phyloP scores from a whole-genome alignment of 2,797 vertebrate genomes.

The Darevskia mixta region DNA sequence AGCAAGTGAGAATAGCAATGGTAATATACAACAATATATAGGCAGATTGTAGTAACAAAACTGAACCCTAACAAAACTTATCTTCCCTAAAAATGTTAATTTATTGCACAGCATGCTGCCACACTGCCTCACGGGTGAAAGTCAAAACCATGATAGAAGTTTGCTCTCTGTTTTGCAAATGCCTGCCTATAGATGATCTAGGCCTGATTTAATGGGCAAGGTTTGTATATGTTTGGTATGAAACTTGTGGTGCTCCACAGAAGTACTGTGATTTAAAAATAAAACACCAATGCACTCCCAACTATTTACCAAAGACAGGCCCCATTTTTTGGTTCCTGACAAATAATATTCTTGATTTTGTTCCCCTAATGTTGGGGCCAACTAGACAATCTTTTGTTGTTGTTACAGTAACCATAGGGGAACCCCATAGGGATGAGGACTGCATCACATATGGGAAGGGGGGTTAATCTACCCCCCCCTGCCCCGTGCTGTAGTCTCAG shows the following conservation, averaged over 20 bases:
- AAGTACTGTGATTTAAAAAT: no score
- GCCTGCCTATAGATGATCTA: not conserved
- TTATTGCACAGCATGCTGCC: not conserved
- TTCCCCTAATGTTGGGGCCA: not conserved
- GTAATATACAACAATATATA: rapidly evolving
- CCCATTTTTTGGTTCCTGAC: not conserved
- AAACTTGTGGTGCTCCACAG: not conserved
- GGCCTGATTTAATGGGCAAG: not conserved
- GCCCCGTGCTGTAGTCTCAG: not conserved
- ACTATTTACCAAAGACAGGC: not conserved
- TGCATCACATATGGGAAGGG: no score
- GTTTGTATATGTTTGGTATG: not conserved
- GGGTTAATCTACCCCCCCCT: no score
- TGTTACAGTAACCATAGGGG: not conserved
- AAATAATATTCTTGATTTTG: no score
- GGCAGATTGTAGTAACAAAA: not conserved
- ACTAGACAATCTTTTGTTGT: not conserved
- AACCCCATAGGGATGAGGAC: not conserved
- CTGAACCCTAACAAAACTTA: not conserved
- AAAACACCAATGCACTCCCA: no score
- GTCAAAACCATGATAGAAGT: not conserved
- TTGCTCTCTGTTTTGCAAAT: not conserved
- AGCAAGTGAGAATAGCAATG: rapidly evolving
- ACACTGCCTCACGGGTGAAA: not conserved
- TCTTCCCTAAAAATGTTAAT: not conserved